Conservation (phyloP, 1,140 invertebrate genomes). For the Delia radicum region DNA sequence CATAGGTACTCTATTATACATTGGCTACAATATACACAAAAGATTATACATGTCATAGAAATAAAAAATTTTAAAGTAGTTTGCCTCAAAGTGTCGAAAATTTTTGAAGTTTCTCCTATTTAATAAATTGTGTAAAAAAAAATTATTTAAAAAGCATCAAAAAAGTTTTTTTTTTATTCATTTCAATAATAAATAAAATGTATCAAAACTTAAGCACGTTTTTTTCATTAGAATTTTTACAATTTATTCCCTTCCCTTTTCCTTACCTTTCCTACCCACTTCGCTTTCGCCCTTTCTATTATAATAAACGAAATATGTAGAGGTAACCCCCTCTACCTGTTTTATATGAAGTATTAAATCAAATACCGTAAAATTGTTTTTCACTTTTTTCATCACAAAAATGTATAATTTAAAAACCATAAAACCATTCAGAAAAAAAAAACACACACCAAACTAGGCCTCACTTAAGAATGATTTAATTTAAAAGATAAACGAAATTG, state of each 20-base stretch:
- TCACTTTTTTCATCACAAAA: neutral
- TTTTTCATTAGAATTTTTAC: slow-evolving; percentile 21
- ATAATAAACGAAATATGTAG: no score
- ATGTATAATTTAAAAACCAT: neutral
- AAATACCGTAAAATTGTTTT: slow-evolving; percentile 18
- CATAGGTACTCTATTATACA: no score
- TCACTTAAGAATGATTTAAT: slow-evolving; percentile 1
- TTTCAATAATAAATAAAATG: no score
- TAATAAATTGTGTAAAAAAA: no score
- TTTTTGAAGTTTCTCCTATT: no score
- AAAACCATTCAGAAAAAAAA: neutral
- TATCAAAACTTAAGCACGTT: slow-evolving; percentile 14
- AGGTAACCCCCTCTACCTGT: neutral
- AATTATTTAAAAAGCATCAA: no score
- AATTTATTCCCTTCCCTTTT: neutral
- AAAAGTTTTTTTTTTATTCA: no score
- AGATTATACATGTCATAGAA: no score
- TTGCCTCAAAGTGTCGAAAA: no score
- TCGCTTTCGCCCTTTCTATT: no score
- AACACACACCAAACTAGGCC: neutral
- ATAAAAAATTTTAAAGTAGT: no score
- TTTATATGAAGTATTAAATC: neutral
- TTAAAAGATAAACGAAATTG: slow-evolving; percentile 8
- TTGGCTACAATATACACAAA: no score
- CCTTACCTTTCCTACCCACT: neutral